Conservation (phyloP, 2,797 vertebrate species). For the Eospalax fontanierii region DNA sequence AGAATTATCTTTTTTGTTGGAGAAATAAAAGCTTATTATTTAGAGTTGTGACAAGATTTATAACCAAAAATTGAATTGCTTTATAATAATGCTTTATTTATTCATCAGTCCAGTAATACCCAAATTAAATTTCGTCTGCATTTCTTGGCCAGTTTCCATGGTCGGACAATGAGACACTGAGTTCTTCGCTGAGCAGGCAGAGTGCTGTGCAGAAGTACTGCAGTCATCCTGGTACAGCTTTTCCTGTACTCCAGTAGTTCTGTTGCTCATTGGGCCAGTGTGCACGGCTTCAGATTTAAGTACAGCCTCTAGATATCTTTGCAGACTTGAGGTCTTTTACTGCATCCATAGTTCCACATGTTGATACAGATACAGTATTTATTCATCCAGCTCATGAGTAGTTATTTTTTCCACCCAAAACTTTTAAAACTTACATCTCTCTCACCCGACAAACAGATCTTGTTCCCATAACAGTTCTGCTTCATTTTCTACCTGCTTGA, state of each 20-base stretch:
- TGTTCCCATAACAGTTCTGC: conserved; percentile 93
- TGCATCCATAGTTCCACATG: conserved; percentile 93
- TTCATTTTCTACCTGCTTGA: conserved; percentile 92
- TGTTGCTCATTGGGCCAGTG: conserved; percentile 93
- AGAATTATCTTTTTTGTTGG: conserved; percentile 86
- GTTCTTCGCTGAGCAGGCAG: conserved; percentile 95
- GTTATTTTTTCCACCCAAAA: conserved; percentile 95
- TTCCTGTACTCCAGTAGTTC: conserved; percentile 93
- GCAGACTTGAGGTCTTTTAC: conserved; percentile 94
- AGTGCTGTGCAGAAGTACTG: conserved; percentile 93
- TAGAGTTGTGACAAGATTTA: conserved; percentile 90
- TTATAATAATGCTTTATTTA: conserved; percentile 95
- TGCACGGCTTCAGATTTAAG: conserved; percentile 94
- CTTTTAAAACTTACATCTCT: conserved; percentile 94
- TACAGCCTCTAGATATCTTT: conserved; percentile 94
- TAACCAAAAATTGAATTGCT: conserved; percentile 92
- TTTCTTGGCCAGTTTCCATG: conserved; percentile 94
- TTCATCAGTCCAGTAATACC: conserved; percentile 94
- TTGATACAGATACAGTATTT: conserved; percentile 94
- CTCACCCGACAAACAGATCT: conserved; percentile 93
- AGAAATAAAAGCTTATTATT: conserved; percentile 92
- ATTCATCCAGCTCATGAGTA: conserved; percentile 93
- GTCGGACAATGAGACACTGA: conserved; percentile 93
- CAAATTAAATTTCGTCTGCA: conserved; percentile 95
- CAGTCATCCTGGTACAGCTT: conserved; percentile 95